Evolutionary conservation across 2,888 invertebrate species (phyloP).

Genomic region (Tinea pellionella): DNA sequence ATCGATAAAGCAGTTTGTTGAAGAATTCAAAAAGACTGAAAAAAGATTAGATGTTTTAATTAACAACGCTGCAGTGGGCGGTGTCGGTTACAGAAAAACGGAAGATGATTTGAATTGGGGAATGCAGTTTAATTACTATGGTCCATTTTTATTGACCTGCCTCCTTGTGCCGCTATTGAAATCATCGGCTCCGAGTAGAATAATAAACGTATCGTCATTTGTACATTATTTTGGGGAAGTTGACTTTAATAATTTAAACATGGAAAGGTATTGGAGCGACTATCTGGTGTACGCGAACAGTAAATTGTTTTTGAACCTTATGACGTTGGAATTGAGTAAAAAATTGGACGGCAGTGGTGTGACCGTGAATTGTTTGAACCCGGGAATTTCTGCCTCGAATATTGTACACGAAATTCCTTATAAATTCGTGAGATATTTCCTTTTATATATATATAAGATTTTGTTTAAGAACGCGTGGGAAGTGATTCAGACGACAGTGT

Average conservation of each 20-base stretch:
- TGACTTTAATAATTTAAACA: constrained; percentile 57
- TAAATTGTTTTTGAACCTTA: constrained; percentile 74
- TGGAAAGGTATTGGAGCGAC: constrained; percentile 63
- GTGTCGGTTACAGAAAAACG: constrained; percentile 61
- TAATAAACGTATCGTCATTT: constrained; percentile 73
- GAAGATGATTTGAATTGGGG: constrained; percentile 75
- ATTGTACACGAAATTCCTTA: constrained; percentile 72
- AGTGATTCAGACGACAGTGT: constrained; percentile 74
- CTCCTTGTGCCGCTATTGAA: constrained; percentile 67
- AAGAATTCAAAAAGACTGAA: constrained; percentile 57
- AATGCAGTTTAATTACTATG: constrained; percentile 79
- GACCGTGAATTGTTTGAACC: constrained; percentile 77
- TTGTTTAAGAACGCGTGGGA: constrained; percentile 70
- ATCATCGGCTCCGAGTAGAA: constrained; percentile 70
- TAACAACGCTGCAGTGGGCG: constrained; percentile 70
- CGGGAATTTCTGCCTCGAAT: constrained; percentile 76
- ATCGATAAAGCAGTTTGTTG: constrained; percentile 68
- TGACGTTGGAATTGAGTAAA: constrained; percentile 71
- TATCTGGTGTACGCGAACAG: constrained; percentile 57
- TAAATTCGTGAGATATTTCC: constrained; percentile 29
- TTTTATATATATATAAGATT: neutral
- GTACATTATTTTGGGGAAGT: constrained; percentile 63
- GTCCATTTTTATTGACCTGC: constrained; percentile 78
- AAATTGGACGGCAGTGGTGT: constrained; percentile 71
- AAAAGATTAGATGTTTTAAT: constrained; percentile 66